Conservation (phyloP, 2,113 vertebrate species). For the Chloroceryle aenea region DNA sequence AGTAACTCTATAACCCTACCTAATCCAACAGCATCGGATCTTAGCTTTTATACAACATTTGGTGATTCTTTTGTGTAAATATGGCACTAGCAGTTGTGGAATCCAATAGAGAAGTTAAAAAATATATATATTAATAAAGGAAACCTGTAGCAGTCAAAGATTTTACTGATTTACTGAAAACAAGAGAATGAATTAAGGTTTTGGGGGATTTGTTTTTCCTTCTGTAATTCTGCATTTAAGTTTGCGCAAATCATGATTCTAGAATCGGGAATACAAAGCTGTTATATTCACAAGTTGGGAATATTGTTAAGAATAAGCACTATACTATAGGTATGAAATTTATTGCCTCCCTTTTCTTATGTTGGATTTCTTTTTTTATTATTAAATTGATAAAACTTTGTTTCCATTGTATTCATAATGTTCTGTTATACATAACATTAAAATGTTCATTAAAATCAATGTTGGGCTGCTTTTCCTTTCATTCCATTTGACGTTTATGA, state of each 20-base stretch:
- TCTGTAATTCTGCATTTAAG: conserved; percentile 78
- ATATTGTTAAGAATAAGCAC: conserved; percentile 88
- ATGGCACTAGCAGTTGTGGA: conserved; percentile 73
- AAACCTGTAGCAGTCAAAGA: conserved; percentile 82
- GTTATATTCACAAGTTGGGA: conserved; percentile 78
- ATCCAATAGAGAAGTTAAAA: conserved; percentile 73
- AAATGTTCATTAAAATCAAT: conserved; percentile 93
- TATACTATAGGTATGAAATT: conserved; percentile 87
- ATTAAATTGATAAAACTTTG: conserved; percentile 85
- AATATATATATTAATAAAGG: conserved; percentile 80
- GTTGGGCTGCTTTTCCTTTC: conserved; percentile 79
- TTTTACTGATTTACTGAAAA: conserved; percentile 83
- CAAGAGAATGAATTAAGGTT: conserved; percentile 76
- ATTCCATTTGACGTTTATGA: conserved; percentile 80
- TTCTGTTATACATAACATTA: conserved; percentile 96
- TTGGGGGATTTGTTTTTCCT: conserved; percentile 57
- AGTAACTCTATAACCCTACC: conserved; percentile 56
- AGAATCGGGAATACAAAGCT: conserved; percentile 80
- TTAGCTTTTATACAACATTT: conserved; percentile 75
- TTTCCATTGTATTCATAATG: conserved; percentile 91
- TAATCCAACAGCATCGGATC: conserved; percentile 58
- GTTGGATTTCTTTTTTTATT: conserved; percentile 80
- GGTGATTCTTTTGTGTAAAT: conserved; percentile 76
- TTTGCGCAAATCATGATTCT: conserved; percentile 79
- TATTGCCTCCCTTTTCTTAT: conserved; percentile 80